Evolutionary conservation across 2,888 invertebrate species (phyloP), one percentile per base, ranked within the genome.

Genomic region (Stomorhina lunata): DNA sequence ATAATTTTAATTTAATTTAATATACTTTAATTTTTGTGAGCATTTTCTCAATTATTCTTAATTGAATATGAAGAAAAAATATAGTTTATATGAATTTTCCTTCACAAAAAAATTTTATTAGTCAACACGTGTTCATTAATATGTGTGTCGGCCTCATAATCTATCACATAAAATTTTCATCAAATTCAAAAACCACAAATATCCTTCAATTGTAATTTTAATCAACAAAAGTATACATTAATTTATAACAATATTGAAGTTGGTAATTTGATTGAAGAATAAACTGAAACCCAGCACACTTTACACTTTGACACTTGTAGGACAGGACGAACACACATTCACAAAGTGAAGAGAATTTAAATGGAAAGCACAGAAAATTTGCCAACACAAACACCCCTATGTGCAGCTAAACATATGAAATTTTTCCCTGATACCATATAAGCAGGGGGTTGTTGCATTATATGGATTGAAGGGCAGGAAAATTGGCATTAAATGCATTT

Each of bases 261-360:
- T 17, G 40, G 22, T 80, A 68, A 73, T 73, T 59, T 50, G 0
- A 73, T 27, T 65, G 55, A 43, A 34, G 9, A 5, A 15, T 2
- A 37, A 32, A 25, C 9, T 40, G 45, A 43, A 17, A 71, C 53
- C 71, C 45, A 57, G 68, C 61, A 71, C 68, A 78, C 77, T 81
- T 81, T 81, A 73, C 77, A 81, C 72, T 72, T 73, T 81, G 77
- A 78, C 81, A 81, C 81, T 81, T 81, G 81, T 66, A 57, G 66
- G 61, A 57, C 48, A 17, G 6, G 43, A 43, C n/a, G n/a, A n/a
- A n/a, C n/a, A n/a, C n/a, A n/a, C n/a, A n/a, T n/a, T n/a, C 0
- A 48, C 2, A 5, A 0, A 1, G 22, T 10, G 63, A 1, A 55
- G 4, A 6, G 20, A 32, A 15, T 15, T 15, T 10, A 69, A 45